Evolutionary conservation across 2,113 vertebrate species (phyloP), one percentile per base, ranked within the genome.

Genomic region (Dryoscopus gambensis): DNA sequence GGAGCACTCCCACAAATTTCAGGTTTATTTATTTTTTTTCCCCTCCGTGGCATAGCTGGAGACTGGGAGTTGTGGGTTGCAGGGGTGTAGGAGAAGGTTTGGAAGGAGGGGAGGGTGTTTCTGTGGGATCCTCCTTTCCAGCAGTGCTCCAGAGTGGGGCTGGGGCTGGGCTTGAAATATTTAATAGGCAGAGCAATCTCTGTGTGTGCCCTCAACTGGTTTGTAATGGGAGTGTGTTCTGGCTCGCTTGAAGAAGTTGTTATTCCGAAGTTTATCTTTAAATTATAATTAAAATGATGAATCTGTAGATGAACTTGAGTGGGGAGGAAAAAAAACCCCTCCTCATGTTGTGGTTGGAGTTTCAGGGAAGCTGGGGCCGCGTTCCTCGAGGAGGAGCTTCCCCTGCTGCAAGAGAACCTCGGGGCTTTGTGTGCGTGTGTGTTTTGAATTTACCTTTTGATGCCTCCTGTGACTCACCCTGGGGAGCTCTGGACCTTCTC

Each of bases 11-110:
- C 39, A 37, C 40, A 17, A 37, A 77, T 14, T 15, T 28, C 31
- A 1, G 12, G 2, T 27, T 53, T 28, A 3, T 40, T 53, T 7
- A 1, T 30, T 39, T 52, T 25, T 23, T 52, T 24, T 4, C 0
- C 3, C 27, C 17, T 8, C 15, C 9, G 1, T 33, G 40, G 6
- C 35, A 3, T 4, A 60, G 21, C 23, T 70, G 40, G 65, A 49
- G 74, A 24, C 13, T 62, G 75, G 46, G 50, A 23, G 15, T 84
- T n/a, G 0, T 56, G 81, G 59, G 33, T 23, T 40, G 35, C 35
- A 16, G 83, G 35, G 35, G 23, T 2, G 37, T 12, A 24, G 89
- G 52, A 63, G 59, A 56, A 68, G 31, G 28, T 76, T 64, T 56
- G 69, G 84, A 23, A 74, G 65, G 56, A 60, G 62, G 40, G 24